Base-by-base conservation (phyloP, 2,888 invertebrate species). In the Dasysyrphus tricinctus region DNA sequence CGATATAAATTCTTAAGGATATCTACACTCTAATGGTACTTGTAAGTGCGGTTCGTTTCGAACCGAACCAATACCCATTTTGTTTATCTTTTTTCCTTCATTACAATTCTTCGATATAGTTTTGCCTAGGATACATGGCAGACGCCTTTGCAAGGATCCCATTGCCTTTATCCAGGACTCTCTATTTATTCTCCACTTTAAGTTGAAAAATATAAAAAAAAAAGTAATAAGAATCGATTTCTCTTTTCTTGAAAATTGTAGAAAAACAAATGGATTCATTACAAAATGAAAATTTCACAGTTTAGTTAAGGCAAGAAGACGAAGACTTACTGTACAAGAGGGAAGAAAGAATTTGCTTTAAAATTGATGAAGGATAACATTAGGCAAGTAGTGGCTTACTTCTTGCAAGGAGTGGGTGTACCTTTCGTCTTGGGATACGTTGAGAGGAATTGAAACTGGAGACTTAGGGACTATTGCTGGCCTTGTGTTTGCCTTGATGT, bases 171-270 rank as follows among this genome's bases (percentile, higher is more conserved):
- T 67, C 42, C 42, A 70, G 65, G 65, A 65, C 44, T 72, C 56
- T 73, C 65, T 72, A 63, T 81, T 81, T 81, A 59, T 65, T 69
- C 49, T 69, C 14, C 77, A 73, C 73, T 82, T 77, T 37, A 49
- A 19, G 49, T 37, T 57, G 54, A 32, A 29, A 9, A 57, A 57
- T 6, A 57, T 0, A 49, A 5, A 67, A 32, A 34, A 6, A 42
- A 63, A 63, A 47, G 34, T 2, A 16, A 49, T 0, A 65, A 67
- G 42, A 61, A 61, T 61, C 61, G 61, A 61, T 61, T 61, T 61
- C 42, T 19, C 37, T 42, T 61, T 61, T 61, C 61, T 42, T 42
- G 42, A 14, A 19, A 51, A 34, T 57, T 34, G 34, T 57, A 16
- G 34, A 57, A 57, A 57, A 57, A 57, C 57, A 56, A 56, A 81